Conservation (phyloP, 2,113 vertebrate genomes). For the Caretta caretta region DNA sequence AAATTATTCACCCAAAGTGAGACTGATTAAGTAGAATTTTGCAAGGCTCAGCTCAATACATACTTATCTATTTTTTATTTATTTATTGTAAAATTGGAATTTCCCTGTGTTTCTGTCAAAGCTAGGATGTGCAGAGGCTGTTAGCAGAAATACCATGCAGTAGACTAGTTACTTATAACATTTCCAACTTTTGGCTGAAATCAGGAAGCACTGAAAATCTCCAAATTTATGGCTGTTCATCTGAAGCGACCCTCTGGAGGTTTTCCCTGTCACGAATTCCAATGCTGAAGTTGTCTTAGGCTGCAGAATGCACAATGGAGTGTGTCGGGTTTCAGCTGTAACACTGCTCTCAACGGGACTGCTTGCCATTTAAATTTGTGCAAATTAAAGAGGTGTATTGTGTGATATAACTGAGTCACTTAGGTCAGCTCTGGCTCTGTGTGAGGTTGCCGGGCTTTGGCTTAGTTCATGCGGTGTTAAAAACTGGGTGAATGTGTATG, state of each 20-base stretch:
- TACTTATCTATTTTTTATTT: not conserved
- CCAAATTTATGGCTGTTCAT: not conserved
- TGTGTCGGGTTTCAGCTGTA: not conserved
- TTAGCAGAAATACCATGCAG: not conserved
- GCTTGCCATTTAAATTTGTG: not conserved
- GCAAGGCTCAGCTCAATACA: not conserved
- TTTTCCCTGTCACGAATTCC: not conserved
- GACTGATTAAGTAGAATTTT: not conserved
- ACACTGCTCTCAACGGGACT: not conserved
- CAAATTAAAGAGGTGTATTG: rapidly evolving
- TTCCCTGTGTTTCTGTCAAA: not conserved
- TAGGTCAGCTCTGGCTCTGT: not conserved
- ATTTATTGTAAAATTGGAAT: not conserved
- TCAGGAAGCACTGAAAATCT: not conserved
- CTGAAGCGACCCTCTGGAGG: not conserved
- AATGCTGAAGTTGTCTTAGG: not conserved
- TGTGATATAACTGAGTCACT: not conserved
- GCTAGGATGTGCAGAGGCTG: not conserved
- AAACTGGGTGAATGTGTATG: not conserved
- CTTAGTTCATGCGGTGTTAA: not conserved
- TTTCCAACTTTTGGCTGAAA: not conserved
- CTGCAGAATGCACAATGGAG: rapidly evolving
- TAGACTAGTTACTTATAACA: not conserved
- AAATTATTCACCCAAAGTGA: not conserved
- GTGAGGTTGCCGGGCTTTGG: not conserved